phyloP scores from a whole-genome alignment of 1,140 invertebrate genomes.

The Drosophila yakuba region DNA sequence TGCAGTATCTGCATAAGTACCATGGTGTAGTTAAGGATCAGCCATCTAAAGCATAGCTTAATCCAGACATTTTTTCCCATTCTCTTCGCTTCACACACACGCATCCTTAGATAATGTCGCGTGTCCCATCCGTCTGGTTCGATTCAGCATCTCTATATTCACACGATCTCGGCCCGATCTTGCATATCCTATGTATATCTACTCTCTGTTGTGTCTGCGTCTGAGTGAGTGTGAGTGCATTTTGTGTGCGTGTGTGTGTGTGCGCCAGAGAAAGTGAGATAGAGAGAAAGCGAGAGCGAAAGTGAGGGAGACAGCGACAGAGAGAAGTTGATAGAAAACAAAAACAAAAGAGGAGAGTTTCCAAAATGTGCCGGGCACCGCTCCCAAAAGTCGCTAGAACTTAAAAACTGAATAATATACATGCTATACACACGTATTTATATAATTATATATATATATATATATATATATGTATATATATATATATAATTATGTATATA shows the following conservation, averaged over 20 bases:
- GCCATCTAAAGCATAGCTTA: constrained; percentile 67
- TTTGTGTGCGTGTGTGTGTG: not conserved
- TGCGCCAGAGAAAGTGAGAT: constrained; percentile 4
- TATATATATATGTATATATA: constrained; percentile 14
- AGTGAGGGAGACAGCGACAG: constrained; percentile 7
- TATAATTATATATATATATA: constrained; percentile 30
- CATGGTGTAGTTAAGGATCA: constrained; percentile 44
- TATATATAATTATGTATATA: constrained; percentile 14
- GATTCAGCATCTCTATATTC: constrained; percentile 2
- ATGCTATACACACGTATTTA: constrained; percentile 49
- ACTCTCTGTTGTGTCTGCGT: not conserved
- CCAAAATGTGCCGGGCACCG: constrained; percentile 57
- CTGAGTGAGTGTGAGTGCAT: not conserved
- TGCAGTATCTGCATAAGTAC: constrained; percentile 17
- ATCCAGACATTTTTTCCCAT: constrained; percentile 39
- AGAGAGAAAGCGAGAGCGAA: not conserved
- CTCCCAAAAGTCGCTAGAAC: constrained; percentile 63
- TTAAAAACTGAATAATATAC: constrained; percentile 58
- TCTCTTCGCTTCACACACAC: constrained; percentile 20
- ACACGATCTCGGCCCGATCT: constrained; percentile 8
- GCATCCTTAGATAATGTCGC: constrained; percentile 24
- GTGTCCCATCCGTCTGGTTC: constrained; percentile 22
- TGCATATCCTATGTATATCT: constrained; percentile 16
- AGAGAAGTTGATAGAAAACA: not conserved
- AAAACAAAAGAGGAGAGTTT: constrained; percentile 22